Percentiles rank a stretch among this genome's conserved stretches.
These are phyloP conservation scores for Synanthedon andrenaeformis DNA, from an alignment of 2,888 invertebrate genomes.

Conservation along the genomic window DNA sequence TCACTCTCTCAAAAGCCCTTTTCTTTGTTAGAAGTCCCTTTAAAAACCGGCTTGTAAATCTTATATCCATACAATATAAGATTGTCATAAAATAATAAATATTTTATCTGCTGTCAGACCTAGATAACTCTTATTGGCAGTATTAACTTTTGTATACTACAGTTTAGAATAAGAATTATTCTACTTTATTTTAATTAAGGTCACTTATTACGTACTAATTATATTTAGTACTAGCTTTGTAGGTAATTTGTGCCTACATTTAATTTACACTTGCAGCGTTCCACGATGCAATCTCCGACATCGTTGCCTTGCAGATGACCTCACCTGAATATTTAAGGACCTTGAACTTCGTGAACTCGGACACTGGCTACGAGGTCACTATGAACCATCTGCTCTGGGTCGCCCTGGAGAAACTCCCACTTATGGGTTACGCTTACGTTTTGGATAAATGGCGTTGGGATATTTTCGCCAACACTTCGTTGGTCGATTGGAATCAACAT, in stretches of 20 bases:
- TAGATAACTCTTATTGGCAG: no score
- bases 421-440: slow-evolving; percentile 56
- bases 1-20: no score
- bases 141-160: no score
- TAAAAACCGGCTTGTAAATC: no score
- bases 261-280: slow-evolving; percentile 52
- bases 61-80: no score
- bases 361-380: slow-evolving; percentile 38
- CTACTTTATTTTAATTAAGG: no score
- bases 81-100: no score
- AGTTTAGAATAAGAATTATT: no score
- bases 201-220: no score
- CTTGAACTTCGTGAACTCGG: slow-evolving; percentile 45
- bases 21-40: no score
- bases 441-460: slow-evolving; percentile 62
- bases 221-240: no score
- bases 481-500: slow-evolving; percentile 51
- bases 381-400: slow-evolving; percentile 55
- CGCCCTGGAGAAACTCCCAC: slow-evolving; percentile 52
- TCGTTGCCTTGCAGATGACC: slow-evolving; percentile 70
- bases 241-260: neutral
- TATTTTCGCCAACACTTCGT: slow-evolving; percentile 40
- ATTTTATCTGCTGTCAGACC: no score
- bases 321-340: slow-evolving; percentile 59
- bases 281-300: slow-evolving; percentile 75